These are phyloP conservation scores for Drosophila glabriapex DNA, from an alignment of 2,888 invertebrate species.

Conservation along the genomic window DNA sequence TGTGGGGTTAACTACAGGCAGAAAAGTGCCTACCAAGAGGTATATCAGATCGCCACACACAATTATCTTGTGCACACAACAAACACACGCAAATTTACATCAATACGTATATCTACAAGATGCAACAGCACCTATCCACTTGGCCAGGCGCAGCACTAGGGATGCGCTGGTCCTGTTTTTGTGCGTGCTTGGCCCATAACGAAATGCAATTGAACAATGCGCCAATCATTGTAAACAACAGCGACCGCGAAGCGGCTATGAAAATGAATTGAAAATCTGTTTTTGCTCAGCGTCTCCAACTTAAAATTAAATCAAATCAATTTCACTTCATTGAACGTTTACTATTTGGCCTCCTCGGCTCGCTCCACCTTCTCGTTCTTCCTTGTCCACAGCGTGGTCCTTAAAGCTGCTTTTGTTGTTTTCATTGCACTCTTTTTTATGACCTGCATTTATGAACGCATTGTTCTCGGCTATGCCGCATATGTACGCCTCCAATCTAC, in stretches of 20 bases:
- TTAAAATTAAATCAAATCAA: constrained; percentile 78
- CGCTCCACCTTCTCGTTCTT: neutral
- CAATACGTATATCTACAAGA: constrained; percentile 26
- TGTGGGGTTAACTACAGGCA: neutral
- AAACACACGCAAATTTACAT: constrained; percentile 1
- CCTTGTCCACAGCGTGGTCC: neutral
- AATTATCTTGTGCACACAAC: neutral
- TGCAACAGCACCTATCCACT: constrained; percentile 27
- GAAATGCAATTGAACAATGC: constrained; percentile 64
- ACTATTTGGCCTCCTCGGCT: constrained; percentile 55
- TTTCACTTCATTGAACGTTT: constrained; percentile 76
- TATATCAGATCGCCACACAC: constrained; percentile 19
- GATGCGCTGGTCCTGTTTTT: neutral
- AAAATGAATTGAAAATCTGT: constrained; percentile 57
- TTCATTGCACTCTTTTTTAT: constrained; percentile 48
- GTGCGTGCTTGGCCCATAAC: constrained; percentile 17
- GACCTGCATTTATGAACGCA: constrained; percentile 22
- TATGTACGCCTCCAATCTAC: neutral
- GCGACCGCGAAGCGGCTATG: constrained; percentile 53
- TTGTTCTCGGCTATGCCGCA: constrained; percentile 18
- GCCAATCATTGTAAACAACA: constrained; percentile 65
- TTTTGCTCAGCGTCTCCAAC: constrained; percentile 52
- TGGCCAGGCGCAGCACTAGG: neutral
- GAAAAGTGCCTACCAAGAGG: neutral
- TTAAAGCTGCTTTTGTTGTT: constrained; percentile 15